Evolutionary conservation across 2,113 vertebrate genomes (phyloP).

Genomic region (Prietella phreatophila): DNA sequence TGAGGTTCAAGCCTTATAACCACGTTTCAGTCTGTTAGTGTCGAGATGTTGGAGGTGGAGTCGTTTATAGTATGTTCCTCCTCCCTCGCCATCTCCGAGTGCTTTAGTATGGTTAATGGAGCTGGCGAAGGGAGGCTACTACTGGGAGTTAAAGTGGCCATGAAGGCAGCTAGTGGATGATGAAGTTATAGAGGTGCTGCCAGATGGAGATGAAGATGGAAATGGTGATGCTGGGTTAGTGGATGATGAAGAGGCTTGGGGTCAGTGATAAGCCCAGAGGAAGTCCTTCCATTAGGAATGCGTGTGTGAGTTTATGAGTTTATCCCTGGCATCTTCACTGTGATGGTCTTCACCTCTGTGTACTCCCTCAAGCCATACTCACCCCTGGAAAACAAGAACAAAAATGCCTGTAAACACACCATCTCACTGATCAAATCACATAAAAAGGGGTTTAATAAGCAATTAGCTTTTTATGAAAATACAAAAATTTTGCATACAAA

Average conservation of each 20-base stretch:
- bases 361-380: slow-evolving; percentile 92
- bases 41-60: slow-evolving; percentile 39
- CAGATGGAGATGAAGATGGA: slow-evolving; percentile 47
- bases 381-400: slow-evolving; percentile 76
- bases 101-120: slow-evolving; percentile 76
- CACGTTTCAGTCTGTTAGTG: slow-evolving; percentile 49
- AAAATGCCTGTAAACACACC: not conserved
- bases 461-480: not conserved
- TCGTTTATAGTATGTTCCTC: slow-evolving; percentile 47
- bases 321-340: slow-evolving; percentile 91
- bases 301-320: slow-evolving; percentile 80
- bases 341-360: slow-evolving; percentile 97
- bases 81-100: slow-evolving; percentile 68
- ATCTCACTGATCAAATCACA: not conserved
- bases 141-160: slow-evolving; percentile 45
- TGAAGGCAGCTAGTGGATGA: slow-evolving; percentile 50
- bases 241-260: slow-evolving; percentile 40
- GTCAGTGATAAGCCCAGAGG: slow-evolving; percentile 59
- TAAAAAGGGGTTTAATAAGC: not conserved
- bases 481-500: not conserved
- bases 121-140: slow-evolving; percentile 54
- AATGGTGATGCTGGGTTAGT: slow-evolving; percentile 54
- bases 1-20: slow-evolving; percentile 61
- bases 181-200: slow-evolving; percentile 47
- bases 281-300: slow-evolving; percentile 55